phyloP scores from a whole-genome alignment of 2,888 invertebrate species.

The Platypus cylindrus region DNA sequence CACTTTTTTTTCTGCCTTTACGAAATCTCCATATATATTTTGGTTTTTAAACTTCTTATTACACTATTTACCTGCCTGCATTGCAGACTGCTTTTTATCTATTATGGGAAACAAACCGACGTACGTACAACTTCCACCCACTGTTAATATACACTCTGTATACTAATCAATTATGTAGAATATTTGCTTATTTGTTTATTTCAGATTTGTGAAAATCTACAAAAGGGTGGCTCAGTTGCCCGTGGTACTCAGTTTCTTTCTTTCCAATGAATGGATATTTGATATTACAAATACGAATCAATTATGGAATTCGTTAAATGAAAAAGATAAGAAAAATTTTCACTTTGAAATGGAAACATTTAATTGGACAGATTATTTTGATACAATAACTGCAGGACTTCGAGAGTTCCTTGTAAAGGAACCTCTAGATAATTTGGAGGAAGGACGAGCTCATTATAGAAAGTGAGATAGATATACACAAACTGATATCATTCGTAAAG shows the following conservation, averaged over 20 bases:
- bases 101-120: too few relatives aligned
- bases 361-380: conserved; percentile 11
- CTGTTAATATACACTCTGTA: too few relatives aligned
- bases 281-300: conserved; percentile 5
- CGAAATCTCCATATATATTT: conserved; percentile 4
- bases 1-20: conserved; percentile 1
- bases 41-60: conserved; percentile 8
- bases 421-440: conserved; percentile 10
- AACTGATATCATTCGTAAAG: too few relatives aligned
- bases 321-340: conserved; percentile 11
- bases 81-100: too few relatives aligned
- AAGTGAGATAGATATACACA: conserved; percentile 5
- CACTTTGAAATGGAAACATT: conserved; percentile 9
- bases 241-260: conserved; percentile 5
- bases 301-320: conserved; percentile 7
- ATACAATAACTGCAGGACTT: conserved; percentile 5
- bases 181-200: too few relatives aligned
- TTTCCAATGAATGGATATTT: conserved; percentile 9
- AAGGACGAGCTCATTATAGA: conserved; percentile 1
- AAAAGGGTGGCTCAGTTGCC: conserved; percentile 8
- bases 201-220: conserved; percentile 8
- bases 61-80: conserved; percentile 8
- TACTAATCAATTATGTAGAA: too few relatives aligned
- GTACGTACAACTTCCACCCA: too few relatives aligned
- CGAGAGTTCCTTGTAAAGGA: conserved; percentile 8